Conservation (phyloP, 2,113 vertebrate species). For the Labrus mixtus region DNA sequence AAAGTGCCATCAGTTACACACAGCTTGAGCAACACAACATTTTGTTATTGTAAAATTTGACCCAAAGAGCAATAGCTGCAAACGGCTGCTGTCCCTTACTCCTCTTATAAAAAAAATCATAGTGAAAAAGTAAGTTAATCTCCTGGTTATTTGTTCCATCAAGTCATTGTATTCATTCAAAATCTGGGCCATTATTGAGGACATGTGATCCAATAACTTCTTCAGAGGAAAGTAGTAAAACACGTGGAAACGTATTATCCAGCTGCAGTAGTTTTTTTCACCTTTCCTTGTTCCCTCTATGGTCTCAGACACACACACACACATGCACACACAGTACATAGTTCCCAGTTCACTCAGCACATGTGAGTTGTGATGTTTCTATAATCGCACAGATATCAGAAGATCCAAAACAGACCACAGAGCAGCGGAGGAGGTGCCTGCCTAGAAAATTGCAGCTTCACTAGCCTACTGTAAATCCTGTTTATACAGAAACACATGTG, state of each 20-base stretch:
- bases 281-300: background rate
- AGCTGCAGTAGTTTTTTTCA: constrained; percentile 3
- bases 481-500: constrained; percentile 20
- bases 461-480: constrained; percentile 43
- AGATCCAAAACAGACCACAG: constrained; percentile 25
- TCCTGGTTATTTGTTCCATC: background rate
- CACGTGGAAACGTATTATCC: constrained; percentile 7
- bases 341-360: background rate
- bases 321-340: background rate
- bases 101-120: too few relatives aligned
- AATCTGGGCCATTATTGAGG: background rate
- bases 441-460: constrained; percentile 61
- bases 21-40: too few relatives aligned
- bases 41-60: too few relatives aligned
- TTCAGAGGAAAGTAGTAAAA: background rate
- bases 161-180: too few relatives aligned
- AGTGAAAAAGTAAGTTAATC: too few relatives aligned
- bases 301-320: too few relatives aligned
- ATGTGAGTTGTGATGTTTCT: constrained; percentile 23
- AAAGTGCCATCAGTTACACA: too few relatives aligned
- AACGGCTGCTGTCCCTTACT: too few relatives aligned
- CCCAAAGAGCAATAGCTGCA: too few relatives aligned
- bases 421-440: constrained; percentile 43
- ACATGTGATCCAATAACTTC: background rate
- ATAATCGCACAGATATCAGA: constrained; percentile 12